Percentiles rank a stretch among this genome's conserved stretches.
Conservation (phyloP, 2,113 vertebrate species). For the Emydura subglobosa region DNA sequence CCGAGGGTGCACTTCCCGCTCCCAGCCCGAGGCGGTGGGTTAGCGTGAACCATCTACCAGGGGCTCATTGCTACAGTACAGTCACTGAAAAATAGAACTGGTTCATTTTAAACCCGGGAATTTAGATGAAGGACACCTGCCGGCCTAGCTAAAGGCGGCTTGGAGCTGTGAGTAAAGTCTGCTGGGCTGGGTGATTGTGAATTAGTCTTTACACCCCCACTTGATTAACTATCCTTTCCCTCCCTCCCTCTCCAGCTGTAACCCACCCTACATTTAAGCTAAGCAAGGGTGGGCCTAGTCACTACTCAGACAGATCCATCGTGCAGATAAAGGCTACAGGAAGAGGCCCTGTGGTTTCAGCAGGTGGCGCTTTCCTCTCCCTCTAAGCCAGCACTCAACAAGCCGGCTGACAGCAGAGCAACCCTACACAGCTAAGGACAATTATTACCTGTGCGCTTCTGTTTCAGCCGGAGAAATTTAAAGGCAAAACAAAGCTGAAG, state of each 20-base stretch:
- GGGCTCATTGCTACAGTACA: background rate
- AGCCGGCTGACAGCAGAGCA: background rate
- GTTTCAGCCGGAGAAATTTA: background rate
- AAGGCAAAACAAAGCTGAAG: background rate
- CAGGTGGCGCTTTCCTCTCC: background rate
- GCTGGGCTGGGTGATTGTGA: background rate
- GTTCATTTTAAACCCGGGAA: background rate
- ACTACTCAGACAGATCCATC: background rate
- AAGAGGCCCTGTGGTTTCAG: background rate
- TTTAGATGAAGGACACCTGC: background rate
- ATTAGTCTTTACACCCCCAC: background rate
- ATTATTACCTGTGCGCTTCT: background rate
- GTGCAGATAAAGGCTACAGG: too few species aligned
- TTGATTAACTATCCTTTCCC: too few species aligned
- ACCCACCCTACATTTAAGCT: background rate
- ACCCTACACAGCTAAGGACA: background rate
- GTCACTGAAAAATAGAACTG: background rate
- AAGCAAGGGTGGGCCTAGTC: background rate
- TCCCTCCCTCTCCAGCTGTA: background rate
- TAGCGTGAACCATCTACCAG: too few species aligned
- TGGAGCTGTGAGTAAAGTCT: background rate
- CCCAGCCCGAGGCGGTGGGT: background rate
- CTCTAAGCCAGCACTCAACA: background rate
- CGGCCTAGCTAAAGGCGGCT: background rate
- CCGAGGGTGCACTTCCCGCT: background rate